phyloP scores from a whole-genome alignment of 2,113 vertebrate species.

The Bos indicus region DNA sequence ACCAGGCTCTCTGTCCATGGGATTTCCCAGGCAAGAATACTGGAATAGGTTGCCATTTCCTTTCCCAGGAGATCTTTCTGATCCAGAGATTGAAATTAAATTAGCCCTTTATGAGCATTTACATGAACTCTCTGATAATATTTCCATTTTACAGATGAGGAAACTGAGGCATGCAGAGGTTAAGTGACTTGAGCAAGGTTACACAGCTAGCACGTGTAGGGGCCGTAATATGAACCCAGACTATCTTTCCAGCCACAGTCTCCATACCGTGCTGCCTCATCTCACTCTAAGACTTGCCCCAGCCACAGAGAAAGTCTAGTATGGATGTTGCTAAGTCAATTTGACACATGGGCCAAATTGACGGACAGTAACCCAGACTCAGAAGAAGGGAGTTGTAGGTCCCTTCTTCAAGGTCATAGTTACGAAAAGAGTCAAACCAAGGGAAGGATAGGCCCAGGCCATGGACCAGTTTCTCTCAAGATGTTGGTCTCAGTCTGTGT shows the following conservation, averaged over 20 bases:
- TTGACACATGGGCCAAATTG: background rate
- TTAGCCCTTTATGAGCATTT: background rate
- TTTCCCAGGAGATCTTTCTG: background rate
- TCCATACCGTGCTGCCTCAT: background rate
- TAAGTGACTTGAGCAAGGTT: background rate
- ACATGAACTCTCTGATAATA: background rate
- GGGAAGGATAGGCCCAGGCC: background rate
- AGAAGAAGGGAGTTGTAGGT: background rate
- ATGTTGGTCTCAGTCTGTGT: background rate
- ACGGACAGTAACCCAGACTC: background rate
- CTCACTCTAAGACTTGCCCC: background rate
- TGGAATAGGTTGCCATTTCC: background rate
- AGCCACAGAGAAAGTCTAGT: background rate
- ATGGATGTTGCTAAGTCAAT: background rate
- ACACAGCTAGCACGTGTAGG: background rate
- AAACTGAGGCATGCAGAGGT: background rate
- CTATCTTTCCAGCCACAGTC: background rate
- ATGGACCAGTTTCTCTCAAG: background rate
- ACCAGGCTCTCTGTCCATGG: background rate
- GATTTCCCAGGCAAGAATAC: background rate
- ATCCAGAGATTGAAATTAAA: background rate
- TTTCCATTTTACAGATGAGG: background rate
- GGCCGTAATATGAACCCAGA: background rate
- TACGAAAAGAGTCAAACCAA: background rate
- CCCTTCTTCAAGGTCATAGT: background rate